A percentile compares a stretch with the other conserved stretches of the same genome.
Conservation (phyloP, 2,113 vertebrate genomes). For the Uropsilus gracilis region DNA sequence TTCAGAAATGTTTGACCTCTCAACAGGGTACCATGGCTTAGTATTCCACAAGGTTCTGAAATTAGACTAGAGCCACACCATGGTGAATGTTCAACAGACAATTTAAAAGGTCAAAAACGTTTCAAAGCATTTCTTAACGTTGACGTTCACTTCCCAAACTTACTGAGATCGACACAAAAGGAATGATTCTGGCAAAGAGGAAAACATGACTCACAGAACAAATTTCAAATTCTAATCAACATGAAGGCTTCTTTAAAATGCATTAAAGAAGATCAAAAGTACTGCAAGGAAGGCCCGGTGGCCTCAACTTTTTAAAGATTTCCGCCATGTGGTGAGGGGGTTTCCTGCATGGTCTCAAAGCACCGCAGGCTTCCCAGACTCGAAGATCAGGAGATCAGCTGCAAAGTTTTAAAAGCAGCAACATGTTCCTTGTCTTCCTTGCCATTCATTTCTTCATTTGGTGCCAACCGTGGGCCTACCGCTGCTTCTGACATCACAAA, state of each 20-base stretch:
- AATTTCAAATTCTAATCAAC: slow-evolving; percentile 31
- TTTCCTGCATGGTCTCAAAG: neutral
- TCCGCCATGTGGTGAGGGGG: neutral
- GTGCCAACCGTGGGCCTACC: neutral
- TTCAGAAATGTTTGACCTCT: slow-evolving; percentile 14
- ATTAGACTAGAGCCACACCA: neutral
- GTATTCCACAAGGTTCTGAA: neutral
- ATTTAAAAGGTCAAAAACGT: neutral
- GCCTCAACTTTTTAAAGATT: neutral
- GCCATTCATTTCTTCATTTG: neutral
- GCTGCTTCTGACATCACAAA: neutral
- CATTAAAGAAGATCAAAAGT: neutral
- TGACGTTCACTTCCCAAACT: neutral
- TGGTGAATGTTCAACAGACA: neutral
- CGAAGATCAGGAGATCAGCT: neutral
- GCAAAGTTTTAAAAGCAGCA: neutral
- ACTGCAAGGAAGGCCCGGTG: neutral
- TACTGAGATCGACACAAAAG: neutral
- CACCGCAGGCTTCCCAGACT: neutral
- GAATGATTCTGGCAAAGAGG: neutral
- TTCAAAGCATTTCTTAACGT: neutral
- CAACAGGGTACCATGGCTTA: neutral
- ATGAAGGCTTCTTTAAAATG: slow-evolving; percentile 27
- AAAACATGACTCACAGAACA: neutral
- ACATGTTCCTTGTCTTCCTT: slow-evolving; percentile 13